A percentile compares a stretch with the other conserved stretches of the same genome.
These are phyloP conservation scores for Oncorhynchus kisutch DNA, from an alignment of 2,113 vertebrate genomes.

Conservation along the genomic window DNA sequence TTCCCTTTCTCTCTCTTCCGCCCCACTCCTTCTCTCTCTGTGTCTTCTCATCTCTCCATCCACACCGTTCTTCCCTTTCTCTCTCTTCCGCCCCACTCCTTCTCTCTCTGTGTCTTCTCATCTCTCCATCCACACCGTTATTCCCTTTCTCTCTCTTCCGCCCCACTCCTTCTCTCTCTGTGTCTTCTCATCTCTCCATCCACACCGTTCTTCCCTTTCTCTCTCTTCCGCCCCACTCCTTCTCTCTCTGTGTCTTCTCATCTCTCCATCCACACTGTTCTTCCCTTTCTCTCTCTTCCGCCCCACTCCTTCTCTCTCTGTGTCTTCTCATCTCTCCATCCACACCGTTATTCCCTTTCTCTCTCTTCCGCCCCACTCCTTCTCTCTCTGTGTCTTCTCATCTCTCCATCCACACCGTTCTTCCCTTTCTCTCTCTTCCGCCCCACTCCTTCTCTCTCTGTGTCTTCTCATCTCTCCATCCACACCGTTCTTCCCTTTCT, in stretches of 20 bases:
- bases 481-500: slow-evolving; percentile 6
- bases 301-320: not conserved
- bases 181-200: slow-evolving; percentile 6
- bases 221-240: no score
- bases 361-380: no score
- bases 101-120: not conserved
- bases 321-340: slow-evolving; percentile 6
- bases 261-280: slow-evolving; percentile 8
- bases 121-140: slow-evolving; percentile 8
- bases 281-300: not conserved
- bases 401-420: slow-evolving; percentile 8
- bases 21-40: not conserved
- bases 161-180: not conserved
- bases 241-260: not conserved
- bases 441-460: not conserved
- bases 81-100: no score
- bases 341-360: slow-evolving; percentile 6
- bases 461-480: slow-evolving; percentile 6
- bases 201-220: slow-evolving; percentile 6
- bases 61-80: slow-evolving; percentile 6
- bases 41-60: slow-evolving; percentile 6
- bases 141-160: not conserved
- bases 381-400: not conserved
- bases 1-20: not conserved
- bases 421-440: not conserved